These are phyloP conservation scores for Stegodyphus mimosarum DNA, from an alignment of 1,140 invertebrate species.

Conservation along the genomic window DNA sequence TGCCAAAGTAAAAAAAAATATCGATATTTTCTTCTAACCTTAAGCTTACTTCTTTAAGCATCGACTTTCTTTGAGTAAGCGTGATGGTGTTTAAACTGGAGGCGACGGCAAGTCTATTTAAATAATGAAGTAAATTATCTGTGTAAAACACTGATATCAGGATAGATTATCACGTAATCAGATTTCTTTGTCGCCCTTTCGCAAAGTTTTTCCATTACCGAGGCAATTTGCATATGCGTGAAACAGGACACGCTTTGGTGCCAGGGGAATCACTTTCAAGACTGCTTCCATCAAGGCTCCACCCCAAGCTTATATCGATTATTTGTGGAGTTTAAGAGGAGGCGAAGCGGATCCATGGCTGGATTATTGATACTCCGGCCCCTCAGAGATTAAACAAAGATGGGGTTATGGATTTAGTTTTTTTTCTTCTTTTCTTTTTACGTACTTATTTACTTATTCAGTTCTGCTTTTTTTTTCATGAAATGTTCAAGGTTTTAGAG, in stretches of 20 bases:
- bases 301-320: constrained; percentile 31
- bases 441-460: neutral
- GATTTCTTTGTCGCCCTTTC: constrained; percentile 57
- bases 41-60: constrained; percentile 33
- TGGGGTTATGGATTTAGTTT: constrained; percentile 45
- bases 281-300: constrained; percentile 22
- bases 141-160: constrained; percentile 61
- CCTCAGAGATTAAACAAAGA: constrained; percentile 48
- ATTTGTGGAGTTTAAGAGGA: constrained; percentile 41
- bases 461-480: neutral
- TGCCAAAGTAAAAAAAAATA: neutral
- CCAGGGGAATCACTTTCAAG: constrained; percentile 38
- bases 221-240: constrained; percentile 56
- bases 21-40: constrained; percentile 20
- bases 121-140: constrained; percentile 62
- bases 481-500: neutral
- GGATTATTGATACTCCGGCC: constrained; percentile 48
- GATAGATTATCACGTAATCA: constrained; percentile 60
- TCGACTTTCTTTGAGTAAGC: constrained; percentile 17
- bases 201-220: constrained; percentile 56
- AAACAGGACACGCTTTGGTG: constrained; percentile 31
- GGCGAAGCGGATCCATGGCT: constrained; percentile 35
- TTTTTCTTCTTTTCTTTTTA: neutral
- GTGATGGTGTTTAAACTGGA: constrained; percentile 38
- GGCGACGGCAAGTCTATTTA: constrained; percentile 51